Conservation (phyloP, 2,888 invertebrate genomes). For the Dinocampus coccinellae region DNA sequence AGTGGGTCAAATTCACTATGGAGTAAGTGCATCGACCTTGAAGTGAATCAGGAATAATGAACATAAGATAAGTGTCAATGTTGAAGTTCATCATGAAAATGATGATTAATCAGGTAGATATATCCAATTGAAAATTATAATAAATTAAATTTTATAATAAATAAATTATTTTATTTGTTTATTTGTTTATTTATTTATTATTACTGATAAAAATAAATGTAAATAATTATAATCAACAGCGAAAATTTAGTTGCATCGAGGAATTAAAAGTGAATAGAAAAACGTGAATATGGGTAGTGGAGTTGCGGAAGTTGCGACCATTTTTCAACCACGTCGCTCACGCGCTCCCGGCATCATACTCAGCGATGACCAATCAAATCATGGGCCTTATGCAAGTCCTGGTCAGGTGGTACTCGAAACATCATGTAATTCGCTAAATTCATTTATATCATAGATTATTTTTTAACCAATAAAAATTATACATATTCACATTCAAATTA, state of each 20-base stretch:
- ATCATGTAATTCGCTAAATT: conserved; percentile 49
- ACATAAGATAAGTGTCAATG: not conserved
- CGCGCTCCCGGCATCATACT: conserved; percentile 59
- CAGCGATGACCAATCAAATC: conserved; percentile 58
- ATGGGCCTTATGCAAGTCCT: conserved; percentile 53
- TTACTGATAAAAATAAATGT: too few species aligned
- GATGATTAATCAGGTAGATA: not conserved
- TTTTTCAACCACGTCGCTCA: conserved; percentile 65
- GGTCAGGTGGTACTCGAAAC: conserved; percentile 55
- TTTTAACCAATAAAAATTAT: too few species aligned
- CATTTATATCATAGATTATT: too few species aligned
- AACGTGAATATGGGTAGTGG: conserved; percentile 59
- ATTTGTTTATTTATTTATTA: too few species aligned
- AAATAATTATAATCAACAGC: not conserved
- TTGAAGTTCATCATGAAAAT: conserved; percentile 11
- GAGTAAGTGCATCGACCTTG: conserved; percentile 9
- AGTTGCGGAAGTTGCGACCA: conserved; percentile 63
- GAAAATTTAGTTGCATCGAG: not conserved
- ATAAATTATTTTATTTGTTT: too few species aligned
- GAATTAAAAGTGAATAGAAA: conserved; percentile 34
- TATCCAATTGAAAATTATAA: not conserved
- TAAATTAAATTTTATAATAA: not conserved
- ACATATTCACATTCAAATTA: not conserved
- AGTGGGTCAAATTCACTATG: not conserved
- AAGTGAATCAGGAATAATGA: not conserved